A percentile compares a stretch with the other conserved stretches of the same genome.
phyloP scores from a whole-genome alignment of 2,888 invertebrate species.

The Sepiola atlantica region DNA sequence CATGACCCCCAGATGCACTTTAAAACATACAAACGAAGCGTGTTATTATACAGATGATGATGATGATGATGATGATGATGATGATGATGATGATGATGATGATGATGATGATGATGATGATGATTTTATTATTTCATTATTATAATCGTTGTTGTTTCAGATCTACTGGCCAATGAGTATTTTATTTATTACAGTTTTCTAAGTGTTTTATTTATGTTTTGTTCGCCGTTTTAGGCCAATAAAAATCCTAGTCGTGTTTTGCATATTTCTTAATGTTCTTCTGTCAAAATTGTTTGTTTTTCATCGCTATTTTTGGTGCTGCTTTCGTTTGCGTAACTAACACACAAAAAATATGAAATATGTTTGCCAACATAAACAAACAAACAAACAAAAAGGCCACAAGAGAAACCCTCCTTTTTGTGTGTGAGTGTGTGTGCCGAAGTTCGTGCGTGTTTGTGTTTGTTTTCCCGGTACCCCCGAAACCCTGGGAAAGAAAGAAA shows the following conservation, averaged over 20 bases:
- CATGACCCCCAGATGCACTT: too few species aligned
- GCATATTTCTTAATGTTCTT: background rate
- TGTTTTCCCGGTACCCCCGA: background rate
- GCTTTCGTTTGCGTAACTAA: background rate
- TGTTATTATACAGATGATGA: too few species aligned
- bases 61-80: too few species aligned
- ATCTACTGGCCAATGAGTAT: background rate
- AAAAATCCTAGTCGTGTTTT: background rate
- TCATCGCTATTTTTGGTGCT: background rate
- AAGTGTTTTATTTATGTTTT: background rate
- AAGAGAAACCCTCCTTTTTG: background rate
- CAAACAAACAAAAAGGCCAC: background rate
- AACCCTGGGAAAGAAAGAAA: background rate
- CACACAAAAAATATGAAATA: background rate
- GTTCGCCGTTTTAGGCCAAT: background rate
- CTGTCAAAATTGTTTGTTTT: background rate
- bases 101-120: too few species aligned
- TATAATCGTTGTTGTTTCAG: too few species aligned
- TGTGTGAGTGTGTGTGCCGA: background rate
- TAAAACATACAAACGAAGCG: too few species aligned
- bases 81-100: too few species aligned
- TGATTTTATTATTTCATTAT: too few species aligned
- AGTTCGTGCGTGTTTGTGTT: background rate
- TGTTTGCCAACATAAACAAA: background rate
- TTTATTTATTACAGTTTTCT: background rate